Conservation (phyloP, 1,140 invertebrate genomes). For the Ditylenchus dipsaci region DNA sequence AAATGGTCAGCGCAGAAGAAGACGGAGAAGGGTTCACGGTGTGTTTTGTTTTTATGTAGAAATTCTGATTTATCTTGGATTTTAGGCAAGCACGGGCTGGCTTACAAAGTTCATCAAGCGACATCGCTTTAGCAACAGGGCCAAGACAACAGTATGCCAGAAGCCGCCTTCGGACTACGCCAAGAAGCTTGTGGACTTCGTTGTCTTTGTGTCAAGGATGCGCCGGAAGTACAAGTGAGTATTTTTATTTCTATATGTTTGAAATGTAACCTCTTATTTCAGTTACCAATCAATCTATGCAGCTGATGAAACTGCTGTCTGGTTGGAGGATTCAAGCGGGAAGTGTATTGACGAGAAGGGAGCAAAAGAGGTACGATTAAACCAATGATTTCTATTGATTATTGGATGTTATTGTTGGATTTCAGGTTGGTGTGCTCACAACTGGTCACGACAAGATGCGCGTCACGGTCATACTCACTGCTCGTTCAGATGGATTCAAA, state of each 20-base stretch:
- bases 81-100: not conserved
- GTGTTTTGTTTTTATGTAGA: no score
- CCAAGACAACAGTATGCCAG: not conserved
- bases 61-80: no score
- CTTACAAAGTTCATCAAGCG: not conserved
- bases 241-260: no score
- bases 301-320: slow-evolving; percentile 9
- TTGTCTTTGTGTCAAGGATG: not conserved
- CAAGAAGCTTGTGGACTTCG: not conserved
- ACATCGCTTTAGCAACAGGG: not conserved
- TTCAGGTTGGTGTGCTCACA: not conserved
- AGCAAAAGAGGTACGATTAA: slow-evolving; percentile 18
- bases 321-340: slow-evolving; percentile 2
- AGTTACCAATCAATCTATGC: no score
- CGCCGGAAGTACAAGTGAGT: not conserved
- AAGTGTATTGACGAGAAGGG: slow-evolving; percentile 12
- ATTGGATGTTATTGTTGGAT: no score
- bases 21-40: no score
- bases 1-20: no score
- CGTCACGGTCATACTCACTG: no score
- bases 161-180: slow-evolving; percentile 3
- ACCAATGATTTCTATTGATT: slow-evolving; percentile 6
- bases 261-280: no score
- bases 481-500: no score
- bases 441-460: no score